A percentile compares a stretch with the other conserved stretches of the same genome.
Evolutionary conservation across 1,140 invertebrate genomes (phyloP).

Genomic region (Uloborus diversus): DNA sequence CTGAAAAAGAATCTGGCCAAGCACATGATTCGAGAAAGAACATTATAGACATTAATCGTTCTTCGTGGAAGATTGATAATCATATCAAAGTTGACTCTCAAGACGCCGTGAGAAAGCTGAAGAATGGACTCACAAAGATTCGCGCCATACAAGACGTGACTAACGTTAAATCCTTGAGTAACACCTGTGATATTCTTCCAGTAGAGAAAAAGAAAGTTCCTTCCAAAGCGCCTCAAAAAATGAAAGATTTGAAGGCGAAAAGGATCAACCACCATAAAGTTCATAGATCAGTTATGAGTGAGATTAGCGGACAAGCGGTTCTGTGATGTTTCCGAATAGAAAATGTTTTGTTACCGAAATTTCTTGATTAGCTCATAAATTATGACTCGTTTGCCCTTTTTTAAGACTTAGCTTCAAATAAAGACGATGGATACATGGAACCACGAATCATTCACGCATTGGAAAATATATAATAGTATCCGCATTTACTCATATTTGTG

Average conservation of each 20-base stretch:
- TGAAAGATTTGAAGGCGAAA: conserved; percentile 53
- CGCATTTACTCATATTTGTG: background rate
- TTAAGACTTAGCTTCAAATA: background rate
- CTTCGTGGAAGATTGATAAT: background rate
- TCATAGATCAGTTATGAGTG: conserved; percentile 32
- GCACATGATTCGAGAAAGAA: too few species aligned
- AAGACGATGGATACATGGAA: too few species aligned
- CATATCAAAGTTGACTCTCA: background rate
- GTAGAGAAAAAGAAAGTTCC: conserved; percentile 24
- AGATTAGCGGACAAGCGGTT: conserved; percentile 31
- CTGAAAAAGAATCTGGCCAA: background rate
- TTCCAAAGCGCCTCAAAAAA: conserved; percentile 36
- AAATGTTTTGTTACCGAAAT: too few species aligned
- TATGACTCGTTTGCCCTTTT: background rate
- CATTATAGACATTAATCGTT: too few species aligned
- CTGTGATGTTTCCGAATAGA: conserved; percentile 46
- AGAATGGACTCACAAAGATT: conserved; percentile 26
- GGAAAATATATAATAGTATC: background rate
- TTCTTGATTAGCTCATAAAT: too few species aligned
- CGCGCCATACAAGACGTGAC: conserved; percentile 49
- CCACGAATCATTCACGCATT: too few species aligned
- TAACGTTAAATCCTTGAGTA: conserved; percentile 17
- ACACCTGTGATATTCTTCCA: background rate
- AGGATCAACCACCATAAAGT: conserved; percentile 35
- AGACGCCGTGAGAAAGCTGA: conserved; percentile 21